Conservation (phyloP, 2,888 invertebrate genomes). For the Drosophila tripunctata region DNA sequence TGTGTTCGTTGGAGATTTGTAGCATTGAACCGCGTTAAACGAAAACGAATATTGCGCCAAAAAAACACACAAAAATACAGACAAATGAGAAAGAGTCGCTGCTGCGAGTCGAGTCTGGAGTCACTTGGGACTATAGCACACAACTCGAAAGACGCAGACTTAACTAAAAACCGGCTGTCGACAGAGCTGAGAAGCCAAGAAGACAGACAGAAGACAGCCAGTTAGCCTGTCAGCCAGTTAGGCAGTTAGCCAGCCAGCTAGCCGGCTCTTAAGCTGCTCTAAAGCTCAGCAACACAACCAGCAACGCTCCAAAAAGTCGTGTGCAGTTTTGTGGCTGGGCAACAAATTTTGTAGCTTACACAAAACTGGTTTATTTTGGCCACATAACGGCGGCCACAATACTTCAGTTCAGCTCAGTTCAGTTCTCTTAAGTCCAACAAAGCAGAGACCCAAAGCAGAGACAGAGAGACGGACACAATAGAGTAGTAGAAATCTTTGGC, state of each 20-base stretch:
- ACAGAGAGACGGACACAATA: slow-evolving; percentile 1
- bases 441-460: no score
- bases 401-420: slow-evolving; percentile 44
- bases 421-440: slow-evolving; percentile 69
- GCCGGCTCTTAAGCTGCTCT: background rate
- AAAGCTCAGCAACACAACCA: slow-evolving; percentile 19
- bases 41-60: slow-evolving; percentile 35
- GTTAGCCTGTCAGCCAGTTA: no score
- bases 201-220: background rate
- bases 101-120: slow-evolving; percentile 1
- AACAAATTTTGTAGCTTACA: slow-evolving; percentile 46
- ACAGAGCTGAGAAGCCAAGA: background rate
- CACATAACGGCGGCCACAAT: slow-evolving; percentile 22
- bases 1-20: slow-evolving; percentile 1
- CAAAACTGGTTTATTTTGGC: slow-evolving; percentile 60
- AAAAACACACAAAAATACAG: background rate
- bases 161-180: slow-evolving; percentile 32
- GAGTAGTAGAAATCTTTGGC: slow-evolving; percentile 40
- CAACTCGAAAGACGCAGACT: slow-evolving; percentile 27
- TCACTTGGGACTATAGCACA: slow-evolving; percentile 24
- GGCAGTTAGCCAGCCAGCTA: background rate
- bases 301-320: slow-evolving; percentile 13
- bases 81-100: background rate
- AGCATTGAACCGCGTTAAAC: slow-evolving; percentile 30
- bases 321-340: slow-evolving; percentile 22